phyloP scores from a whole-genome alignment of 1,140 invertebrate species.

The Hylaeus volcanicus region DNA sequence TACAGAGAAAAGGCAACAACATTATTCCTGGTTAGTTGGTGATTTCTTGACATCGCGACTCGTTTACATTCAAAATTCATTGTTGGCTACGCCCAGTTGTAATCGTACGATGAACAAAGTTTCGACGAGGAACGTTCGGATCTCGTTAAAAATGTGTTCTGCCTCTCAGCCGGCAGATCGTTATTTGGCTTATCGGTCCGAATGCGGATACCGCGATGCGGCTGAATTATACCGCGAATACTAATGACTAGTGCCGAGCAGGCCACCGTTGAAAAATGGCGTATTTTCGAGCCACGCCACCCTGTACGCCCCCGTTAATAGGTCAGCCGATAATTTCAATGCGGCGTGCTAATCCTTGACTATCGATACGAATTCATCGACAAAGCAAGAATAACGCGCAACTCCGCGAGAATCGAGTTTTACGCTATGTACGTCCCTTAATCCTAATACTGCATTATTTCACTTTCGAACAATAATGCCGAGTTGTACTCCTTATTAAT shows the following conservation, averaged over 20 bases:
- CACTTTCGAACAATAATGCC: not conserved
- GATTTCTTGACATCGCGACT: too few species aligned
- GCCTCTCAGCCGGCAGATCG: slow-evolving; percentile 20
- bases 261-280: slow-evolving; percentile 30
- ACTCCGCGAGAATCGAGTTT: not conserved
- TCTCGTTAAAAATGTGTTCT: slow-evolving; percentile 38
- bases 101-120: slow-evolving; percentile 14
- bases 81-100: slow-evolving; percentile 3
- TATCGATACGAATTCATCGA: slow-evolving; percentile 21
- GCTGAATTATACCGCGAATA: slow-evolving; percentile 47
- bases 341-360: slow-evolving; percentile 26
- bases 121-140: not conserved
- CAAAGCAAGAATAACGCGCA: slow-evolving; percentile 14
- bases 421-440: not conserved
- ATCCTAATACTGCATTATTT: slow-evolving; percentile 9
- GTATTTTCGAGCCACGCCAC: slow-evolving; percentile 17
- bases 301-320: slow-evolving; percentile 4
- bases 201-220: slow-evolving; percentile 50
- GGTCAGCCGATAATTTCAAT: slow-evolving; percentile 42
- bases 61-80: slow-evolving; percentile 1
- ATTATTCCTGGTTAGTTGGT: too few species aligned
- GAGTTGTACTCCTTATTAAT: not conserved
- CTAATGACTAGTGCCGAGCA: slow-evolving; percentile 25
- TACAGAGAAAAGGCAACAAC: too few species aligned
- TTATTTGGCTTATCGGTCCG: slow-evolving; percentile 51